Conservation (phyloP, 2,888 invertebrate species). For the Drosophila rellima region DNA sequence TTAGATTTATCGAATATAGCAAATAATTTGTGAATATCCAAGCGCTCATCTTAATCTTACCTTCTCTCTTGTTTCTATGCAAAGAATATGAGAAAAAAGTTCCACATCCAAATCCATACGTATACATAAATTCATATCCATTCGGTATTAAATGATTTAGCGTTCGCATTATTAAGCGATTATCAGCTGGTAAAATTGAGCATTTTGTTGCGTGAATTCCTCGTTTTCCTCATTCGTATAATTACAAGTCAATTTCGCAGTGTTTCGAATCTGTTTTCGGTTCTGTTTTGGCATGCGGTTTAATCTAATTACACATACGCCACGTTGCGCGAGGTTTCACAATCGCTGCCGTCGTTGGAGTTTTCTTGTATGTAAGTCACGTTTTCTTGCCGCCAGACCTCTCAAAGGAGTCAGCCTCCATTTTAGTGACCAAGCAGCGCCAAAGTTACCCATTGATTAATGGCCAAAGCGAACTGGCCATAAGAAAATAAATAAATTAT, state of each 20-base stretch:
- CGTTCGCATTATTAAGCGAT: conserved; percentile 64
- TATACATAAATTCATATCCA: background rate
- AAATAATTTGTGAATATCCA: background rate
- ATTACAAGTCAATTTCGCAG: conserved; percentile 77
- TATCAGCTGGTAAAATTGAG: conserved; percentile 33
- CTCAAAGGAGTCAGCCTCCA: conserved; percentile 73
- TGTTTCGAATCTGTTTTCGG: conserved; percentile 55
- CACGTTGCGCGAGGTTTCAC: conserved; percentile 75
- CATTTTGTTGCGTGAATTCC: conserved; percentile 63
- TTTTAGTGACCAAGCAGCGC: conserved; percentile 50
- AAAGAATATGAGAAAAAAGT: background rate
- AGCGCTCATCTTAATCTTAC: background rate
- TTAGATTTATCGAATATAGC: background rate
- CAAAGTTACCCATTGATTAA: conserved; percentile 71
- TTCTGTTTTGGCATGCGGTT: conserved; percentile 73
- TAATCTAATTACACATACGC: conserved; percentile 83
- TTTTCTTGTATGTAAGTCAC: conserved; percentile 67
- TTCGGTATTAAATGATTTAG: conserved; percentile 21
- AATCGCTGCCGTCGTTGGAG: conserved; percentile 44
- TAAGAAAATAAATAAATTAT: conserved; percentile 74
- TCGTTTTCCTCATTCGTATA: conserved; percentile 66
- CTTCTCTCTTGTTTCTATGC: no score
- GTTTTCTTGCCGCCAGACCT: conserved; percentile 75
- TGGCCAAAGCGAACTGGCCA: conserved; percentile 77
- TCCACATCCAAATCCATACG: background rate